Evolutionary conservation across 1,140 invertebrate genomes (phyloP).

Genomic region (Aricia agestis): DNA sequence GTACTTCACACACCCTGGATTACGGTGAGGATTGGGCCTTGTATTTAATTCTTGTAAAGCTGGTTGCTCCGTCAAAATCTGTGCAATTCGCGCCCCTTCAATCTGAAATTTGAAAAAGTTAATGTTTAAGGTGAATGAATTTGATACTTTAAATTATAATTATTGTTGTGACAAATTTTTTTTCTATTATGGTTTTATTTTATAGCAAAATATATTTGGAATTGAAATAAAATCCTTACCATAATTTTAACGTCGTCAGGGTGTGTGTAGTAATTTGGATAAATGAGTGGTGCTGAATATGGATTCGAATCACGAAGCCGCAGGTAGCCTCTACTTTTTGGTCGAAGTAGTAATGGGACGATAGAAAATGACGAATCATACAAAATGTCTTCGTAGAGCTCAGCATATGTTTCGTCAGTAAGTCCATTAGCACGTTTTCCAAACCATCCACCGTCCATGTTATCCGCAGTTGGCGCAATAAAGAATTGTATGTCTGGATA

Average conservation of each 20-base stretch:
- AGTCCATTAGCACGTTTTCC: conserved; percentile 81
- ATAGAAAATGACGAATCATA: conserved; percentile 82
- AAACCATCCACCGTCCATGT: conserved; percentile 85
- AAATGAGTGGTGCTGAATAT: conserved; percentile 83
- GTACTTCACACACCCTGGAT: conserved; percentile 78
- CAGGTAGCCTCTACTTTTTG: conserved; percentile 83
- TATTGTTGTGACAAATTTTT: too few relatives aligned
- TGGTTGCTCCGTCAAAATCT: conserved; percentile 79
- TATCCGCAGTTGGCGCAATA: conserved; percentile 82
- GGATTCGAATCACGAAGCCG: conserved; percentile 82
- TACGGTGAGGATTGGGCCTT: conserved; percentile 77
- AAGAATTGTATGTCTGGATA: conserved; percentile 89
- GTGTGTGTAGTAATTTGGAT: conserved; percentile 87
- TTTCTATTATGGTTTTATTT: too few relatives aligned
- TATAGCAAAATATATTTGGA: too few relatives aligned
- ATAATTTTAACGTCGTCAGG: conserved; percentile 82
- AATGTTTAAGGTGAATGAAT: not conserved
- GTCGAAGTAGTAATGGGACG: conserved; percentile 82
- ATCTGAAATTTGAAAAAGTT: conserved; percentile 67
- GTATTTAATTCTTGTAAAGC: conserved; percentile 81
- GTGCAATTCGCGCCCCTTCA: conserved; percentile 83
- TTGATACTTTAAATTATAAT: too few relatives aligned
- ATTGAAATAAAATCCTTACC: conserved; percentile 61
- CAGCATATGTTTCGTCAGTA: conserved; percentile 80
- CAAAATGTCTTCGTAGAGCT: conserved; percentile 81